Evolutionary conservation across 2,797 vertebrate genomes (phyloP).

Genomic region (Pampus argenteus): DNA sequence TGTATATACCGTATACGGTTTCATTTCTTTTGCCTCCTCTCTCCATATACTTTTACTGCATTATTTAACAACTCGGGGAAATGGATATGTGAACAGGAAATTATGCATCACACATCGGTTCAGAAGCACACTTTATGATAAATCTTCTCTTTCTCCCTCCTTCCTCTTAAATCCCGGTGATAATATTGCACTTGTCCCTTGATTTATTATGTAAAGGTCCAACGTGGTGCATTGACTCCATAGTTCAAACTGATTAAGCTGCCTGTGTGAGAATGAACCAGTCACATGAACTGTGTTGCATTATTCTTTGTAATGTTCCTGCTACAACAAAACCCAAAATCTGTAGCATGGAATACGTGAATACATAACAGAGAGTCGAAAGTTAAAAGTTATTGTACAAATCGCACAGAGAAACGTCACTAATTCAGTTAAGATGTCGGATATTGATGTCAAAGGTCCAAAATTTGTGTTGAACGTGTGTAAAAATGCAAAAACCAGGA

Average conservation of each 20-base stretch:
- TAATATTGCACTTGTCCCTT: slow-evolving; percentile 57
- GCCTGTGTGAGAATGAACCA: slow-evolving; percentile 15
- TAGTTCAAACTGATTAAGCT: slow-evolving; percentile 59
- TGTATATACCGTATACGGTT: slow-evolving; percentile 19
- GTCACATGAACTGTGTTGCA: slow-evolving; percentile 20
- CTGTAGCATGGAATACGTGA: neutral
- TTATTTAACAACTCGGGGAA: slow-evolving; percentile 65
- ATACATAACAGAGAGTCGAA: too few species aligned
- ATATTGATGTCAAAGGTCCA: too few species aligned
- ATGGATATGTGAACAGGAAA: slow-evolving; percentile 62
- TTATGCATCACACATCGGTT: slow-evolving; percentile 46
- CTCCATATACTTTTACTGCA: slow-evolving; percentile 60
- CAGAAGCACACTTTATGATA: slow-evolving; percentile 42
- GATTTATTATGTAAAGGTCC: slow-evolving; percentile 52
- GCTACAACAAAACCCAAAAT: neutral
- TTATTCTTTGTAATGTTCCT: slow-evolving; percentile 13
- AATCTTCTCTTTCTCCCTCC: slow-evolving; percentile 27
- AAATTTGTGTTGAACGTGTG: too few species aligned
- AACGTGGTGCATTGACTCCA: slow-evolving; percentile 25
- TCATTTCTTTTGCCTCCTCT: slow-evolving; percentile 36
- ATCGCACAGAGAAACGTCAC: too few species aligned
- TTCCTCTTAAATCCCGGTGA: slow-evolving; percentile 48
- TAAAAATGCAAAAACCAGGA: too few species aligned
- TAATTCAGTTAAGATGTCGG: too few species aligned
- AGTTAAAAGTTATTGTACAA: too few species aligned